Conservation (phyloP, 2,888 invertebrate genomes). For the Acronicta leporina region DNA sequence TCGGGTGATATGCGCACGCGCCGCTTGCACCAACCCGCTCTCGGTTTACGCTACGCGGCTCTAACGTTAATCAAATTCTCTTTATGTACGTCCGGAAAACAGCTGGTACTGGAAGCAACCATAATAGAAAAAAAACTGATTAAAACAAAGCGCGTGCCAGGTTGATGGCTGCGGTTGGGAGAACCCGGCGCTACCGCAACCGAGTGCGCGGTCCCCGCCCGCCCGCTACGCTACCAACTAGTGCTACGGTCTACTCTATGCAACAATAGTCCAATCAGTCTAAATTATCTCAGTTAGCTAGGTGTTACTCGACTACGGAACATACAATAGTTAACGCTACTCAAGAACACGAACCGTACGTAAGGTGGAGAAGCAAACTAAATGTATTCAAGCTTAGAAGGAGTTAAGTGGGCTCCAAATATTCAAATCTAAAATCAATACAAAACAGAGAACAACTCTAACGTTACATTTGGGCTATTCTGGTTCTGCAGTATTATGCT, state of each 20-base stretch:
- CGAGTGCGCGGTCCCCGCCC: conserved; percentile 69
- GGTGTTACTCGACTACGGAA: conserved; percentile 33
- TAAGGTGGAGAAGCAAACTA: conserved; percentile 60
- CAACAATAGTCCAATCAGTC: conserved; percentile 23
- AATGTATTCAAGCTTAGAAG: conserved; percentile 51
- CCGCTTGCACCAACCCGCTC: conserved; percentile 64
- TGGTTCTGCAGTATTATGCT: conserved; percentile 25
- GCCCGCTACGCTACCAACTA: conserved; percentile 67
- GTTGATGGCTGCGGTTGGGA: conserved; percentile 57
- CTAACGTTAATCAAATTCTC: conserved; percentile 75
- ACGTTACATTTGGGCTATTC: conserved; percentile 5
- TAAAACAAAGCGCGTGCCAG: conserved; percentile 72
- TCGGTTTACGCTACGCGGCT: conserved; percentile 73
- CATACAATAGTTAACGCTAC: conserved; percentile 47
- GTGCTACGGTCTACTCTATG: conserved; percentile 54
- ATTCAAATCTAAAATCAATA: conserved; percentile 26
- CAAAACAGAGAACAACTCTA: conserved; percentile 22
- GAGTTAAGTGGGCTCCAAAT: conserved; percentile 33
- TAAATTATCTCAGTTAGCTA: conserved; percentile 20
- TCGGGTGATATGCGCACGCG: conserved; percentile 52
- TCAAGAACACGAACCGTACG: conserved; percentile 46
- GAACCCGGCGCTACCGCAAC: conserved; percentile 56
- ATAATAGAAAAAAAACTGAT: conserved; percentile 75
- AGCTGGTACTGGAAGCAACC: conserved; percentile 91
- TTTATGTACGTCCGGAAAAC: conserved; percentile 91